Percentiles rank a stretch among this genome's conserved stretches.
Conservation (phyloP, 2,888 invertebrate species). For the Aporophyla lueneburgensis region DNA sequence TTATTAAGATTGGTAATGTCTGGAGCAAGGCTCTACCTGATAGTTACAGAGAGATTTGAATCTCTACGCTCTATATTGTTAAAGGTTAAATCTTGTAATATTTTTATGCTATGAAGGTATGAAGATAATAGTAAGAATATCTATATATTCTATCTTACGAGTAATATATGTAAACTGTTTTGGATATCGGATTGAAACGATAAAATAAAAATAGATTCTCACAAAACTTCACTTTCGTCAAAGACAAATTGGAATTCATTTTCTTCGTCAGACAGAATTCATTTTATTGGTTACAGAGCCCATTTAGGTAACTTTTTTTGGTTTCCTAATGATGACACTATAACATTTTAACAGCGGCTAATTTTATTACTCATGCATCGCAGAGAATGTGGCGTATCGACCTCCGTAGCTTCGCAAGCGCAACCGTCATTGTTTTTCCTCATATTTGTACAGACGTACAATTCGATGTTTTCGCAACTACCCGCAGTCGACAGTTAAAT, state of each 20-base stretch:
- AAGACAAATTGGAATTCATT: background rate
- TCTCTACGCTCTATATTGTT: slow-evolving; percentile 17
- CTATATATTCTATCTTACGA: background rate
- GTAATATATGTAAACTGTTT: background rate
- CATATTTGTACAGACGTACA: slow-evolving; percentile 20
- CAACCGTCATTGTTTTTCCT: slow-evolving; percentile 48
- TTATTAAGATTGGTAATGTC: slow-evolving; percentile 36
- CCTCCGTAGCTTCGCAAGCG: slow-evolving; percentile 37
- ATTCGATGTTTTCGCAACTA: slow-evolving; percentile 39
- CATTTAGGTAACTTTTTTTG: background rate
- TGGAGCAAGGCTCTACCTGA: slow-evolving; percentile 41
- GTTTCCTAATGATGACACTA: slow-evolving; percentile 9
- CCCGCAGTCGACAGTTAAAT: slow-evolving; percentile 32
- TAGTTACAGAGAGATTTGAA: slow-evolving; percentile 28
- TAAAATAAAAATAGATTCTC: background rate
- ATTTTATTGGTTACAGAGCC: background rate
- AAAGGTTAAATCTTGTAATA: slow-evolving; percentile 18
- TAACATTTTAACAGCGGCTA: slow-evolving; percentile 30
- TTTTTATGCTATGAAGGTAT: background rate
- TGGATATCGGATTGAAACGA: background rate
- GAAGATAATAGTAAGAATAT: background rate
- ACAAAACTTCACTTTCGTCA: background rate
- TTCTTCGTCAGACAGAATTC: background rate
- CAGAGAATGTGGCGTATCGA: slow-evolving; percentile 43
- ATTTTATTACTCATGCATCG: slow-evolving; percentile 26